A percentile compares a stretch with the other conserved stretches of the same genome.
Conservation (phyloP, 2,113 vertebrate genomes). For the Rhinolophus sinicus region DNA sequence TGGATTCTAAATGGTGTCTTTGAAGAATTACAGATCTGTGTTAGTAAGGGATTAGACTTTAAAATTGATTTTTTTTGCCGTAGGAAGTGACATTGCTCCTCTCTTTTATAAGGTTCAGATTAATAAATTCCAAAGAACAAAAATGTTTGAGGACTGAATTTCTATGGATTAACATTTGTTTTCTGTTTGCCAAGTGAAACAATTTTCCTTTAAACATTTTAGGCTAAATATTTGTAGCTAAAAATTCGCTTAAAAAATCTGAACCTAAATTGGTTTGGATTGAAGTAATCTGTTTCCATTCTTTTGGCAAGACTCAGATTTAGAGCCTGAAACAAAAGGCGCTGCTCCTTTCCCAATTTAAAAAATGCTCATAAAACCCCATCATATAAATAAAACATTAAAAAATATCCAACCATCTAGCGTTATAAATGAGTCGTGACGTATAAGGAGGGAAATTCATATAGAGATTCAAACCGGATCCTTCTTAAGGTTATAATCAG, state of each 20-base stretch:
- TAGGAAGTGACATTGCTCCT: neutral
- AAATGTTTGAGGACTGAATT: neutral
- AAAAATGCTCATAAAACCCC: conserved; percentile 39
- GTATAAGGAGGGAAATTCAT: neutral
- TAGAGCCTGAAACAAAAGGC: conserved; percentile 26
- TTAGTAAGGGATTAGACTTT: neutral
- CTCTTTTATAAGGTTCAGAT: neutral
- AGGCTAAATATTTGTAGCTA: conserved; percentile 53
- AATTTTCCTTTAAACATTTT: neutral
- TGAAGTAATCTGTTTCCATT: conserved; percentile 47
- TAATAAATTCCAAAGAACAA: conserved; percentile 19
- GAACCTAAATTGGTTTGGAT: conserved; percentile 43
- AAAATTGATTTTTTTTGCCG: neutral
- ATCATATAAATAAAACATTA: conserved; percentile 54
- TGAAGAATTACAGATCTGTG: neutral
- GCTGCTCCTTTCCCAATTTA: neutral
- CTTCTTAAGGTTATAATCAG: neutral
- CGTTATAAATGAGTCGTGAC: conserved; percentile 49
- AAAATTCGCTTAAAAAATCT: conserved; percentile 41
- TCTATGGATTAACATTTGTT: neutral
- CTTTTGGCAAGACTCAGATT: conserved; percentile 1
- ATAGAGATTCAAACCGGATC: neutral
- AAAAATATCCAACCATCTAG: neutral
- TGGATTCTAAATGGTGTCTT: neutral
- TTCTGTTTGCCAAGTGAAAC: neutral